phyloP scores from a whole-genome alignment of 2,113 vertebrate species.

The Chaetodon trifascialis region DNA sequence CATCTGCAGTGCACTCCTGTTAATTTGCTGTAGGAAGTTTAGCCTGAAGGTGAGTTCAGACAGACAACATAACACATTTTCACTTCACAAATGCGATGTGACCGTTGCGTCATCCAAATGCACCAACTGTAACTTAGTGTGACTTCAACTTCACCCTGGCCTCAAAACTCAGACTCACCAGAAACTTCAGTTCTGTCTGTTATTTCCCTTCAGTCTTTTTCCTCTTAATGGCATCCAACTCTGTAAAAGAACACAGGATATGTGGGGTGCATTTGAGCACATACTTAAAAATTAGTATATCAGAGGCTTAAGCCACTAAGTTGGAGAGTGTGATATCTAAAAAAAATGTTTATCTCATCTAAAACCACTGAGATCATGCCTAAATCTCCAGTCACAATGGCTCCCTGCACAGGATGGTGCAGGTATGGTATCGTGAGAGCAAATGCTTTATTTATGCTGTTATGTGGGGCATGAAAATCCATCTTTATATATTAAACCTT shows the following conservation, averaged over 20 bases:
- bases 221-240: background rate
- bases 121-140: no score
- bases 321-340: no score
- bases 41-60: no score
- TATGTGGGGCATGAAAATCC: background rate
- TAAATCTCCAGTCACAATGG: background rate
- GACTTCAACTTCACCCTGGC: no score
- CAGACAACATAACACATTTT: no score
- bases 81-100: no score
- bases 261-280: background rate
- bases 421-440: background rate
- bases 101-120: no score
- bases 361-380: background rate
- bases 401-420: background rate
- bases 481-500: background rate
- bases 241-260: background rate
- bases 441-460: background rate
- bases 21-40: no score
- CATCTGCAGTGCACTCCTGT: no score
- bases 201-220: no score
- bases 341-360: background rate
- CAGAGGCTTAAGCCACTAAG: background rate
- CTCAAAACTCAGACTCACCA: no score
- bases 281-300: background rate
- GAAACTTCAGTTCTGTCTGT: no score